Evolutionary conservation across 2,888 invertebrate species (phyloP), one percentile per base, ranked within the genome.

Genomic region (Bugulina stolonifera): DNA sequence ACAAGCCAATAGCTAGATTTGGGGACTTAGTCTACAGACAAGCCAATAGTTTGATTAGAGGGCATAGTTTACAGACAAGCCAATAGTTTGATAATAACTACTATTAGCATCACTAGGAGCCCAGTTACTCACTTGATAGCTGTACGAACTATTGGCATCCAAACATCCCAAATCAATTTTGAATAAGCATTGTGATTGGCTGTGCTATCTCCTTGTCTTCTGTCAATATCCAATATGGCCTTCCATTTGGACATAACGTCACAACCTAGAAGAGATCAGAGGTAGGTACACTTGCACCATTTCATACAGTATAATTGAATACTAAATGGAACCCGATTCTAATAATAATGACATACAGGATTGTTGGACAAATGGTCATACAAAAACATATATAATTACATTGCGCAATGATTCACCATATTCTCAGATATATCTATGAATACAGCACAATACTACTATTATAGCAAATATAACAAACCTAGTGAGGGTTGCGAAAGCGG

Each of bases 111-210:
- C 5, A 43, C 43, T 43, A 43, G n/a, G n/a, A n/a, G n/a, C n/a
- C n/a, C n/a, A n/a, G n/a, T n/a, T n/a, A n/a, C n/a, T 43, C 43
- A 43, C 43, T 89, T 88, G 76, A 91, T 88, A 58, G 90, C 90
- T 55, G 87, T 87, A 77, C 91, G 88, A 74, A 95, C 87, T 73
- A 89, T 88, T n/a, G 94, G 94, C 87, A 94, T 89, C 89, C 93
- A 93, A 74, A 91, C 90, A 80, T 93, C 92, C 94, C 94, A 94
- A 77, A 96, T 86, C 73, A 95, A 86, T 78, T 90, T 89, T 84
- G 93, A 91, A 81, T 91, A 94, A 0, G 93, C 91, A 75, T 87
- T 81, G 71, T 81, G 77, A 69, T 81, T 79, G 73, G 35, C 54
- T 27, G 54, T 43, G 70, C 70, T 54, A 32, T 54, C 70, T 25